These are phyloP conservation scores for Passerculus sandwichensis DNA, from an alignment of 2,797 vertebrate species.

Conservation along the genomic window DNA sequence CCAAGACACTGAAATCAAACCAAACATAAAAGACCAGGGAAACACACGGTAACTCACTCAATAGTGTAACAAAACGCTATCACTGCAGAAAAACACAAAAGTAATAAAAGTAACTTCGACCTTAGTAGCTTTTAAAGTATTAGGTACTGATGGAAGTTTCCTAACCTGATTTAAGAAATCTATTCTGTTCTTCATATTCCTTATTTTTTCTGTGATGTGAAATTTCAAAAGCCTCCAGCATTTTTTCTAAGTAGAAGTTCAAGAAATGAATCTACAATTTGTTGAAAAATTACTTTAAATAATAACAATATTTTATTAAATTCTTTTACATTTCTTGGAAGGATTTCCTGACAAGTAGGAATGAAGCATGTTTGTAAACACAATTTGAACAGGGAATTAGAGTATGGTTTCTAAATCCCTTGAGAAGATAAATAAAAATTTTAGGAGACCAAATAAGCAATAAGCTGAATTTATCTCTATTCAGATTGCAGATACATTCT, in stretches of 20 bases:
- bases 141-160: constrained; percentile 13
- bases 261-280: neutral
- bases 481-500: neutral
- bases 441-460: neutral
- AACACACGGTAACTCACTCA: neutral
- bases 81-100: constrained; percentile 22
- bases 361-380: neutral
- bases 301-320: neutral
- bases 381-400: neutral
- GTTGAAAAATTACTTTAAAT: neutral
- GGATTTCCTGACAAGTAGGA: neutral
- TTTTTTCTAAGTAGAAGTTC: constrained; percentile 11
- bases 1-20: constrained; percentile 4
- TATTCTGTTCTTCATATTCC: neutral
- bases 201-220: neutral
- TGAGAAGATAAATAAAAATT: neutral
- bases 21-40: neutral
- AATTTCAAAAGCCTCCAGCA: neutral
- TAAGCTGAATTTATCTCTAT: neutral
- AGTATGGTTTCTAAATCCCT: neutral
- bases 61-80: constrained; percentile 9
- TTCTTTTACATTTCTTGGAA: neutral
- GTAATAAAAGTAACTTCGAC: neutral
- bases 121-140: neutral
- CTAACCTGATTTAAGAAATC: constrained; percentile 20